These are phyloP conservation scores for Heteronetta atricapilla DNA, from an alignment of 2,113 vertebrate species.

Conservation along the genomic window DNA sequence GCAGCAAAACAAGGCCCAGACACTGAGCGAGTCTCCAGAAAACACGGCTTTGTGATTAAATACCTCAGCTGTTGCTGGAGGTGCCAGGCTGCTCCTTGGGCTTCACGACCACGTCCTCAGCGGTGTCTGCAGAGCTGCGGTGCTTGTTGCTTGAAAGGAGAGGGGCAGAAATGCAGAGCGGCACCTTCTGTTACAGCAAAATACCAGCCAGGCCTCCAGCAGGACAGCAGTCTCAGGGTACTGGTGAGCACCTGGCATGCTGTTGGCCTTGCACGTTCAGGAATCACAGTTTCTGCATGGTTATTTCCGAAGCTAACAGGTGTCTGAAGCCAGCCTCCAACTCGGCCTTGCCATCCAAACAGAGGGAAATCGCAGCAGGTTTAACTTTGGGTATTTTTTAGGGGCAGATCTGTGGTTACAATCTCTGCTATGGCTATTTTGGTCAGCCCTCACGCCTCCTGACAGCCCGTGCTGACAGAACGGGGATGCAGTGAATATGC, in stretches of 20 bases:
- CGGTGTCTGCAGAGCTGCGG: background rate
- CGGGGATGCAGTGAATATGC: background rate
- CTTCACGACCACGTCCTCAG: accelerated
- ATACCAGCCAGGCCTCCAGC: background rate
- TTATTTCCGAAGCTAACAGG: slow-evolving; percentile 29
- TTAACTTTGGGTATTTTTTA: accelerated
- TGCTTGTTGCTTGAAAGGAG: background rate
- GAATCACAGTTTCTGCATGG: background rate
- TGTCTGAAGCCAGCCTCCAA: slow-evolving; percentile 17
- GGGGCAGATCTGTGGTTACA: background rate
- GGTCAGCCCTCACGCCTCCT: background rate
- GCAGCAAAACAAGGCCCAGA: background rate
- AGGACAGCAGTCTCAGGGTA: accelerated
- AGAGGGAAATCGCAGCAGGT: background rate
- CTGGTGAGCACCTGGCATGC: background rate
- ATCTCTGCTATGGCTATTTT: background rate
- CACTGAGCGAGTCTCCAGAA: background rate
- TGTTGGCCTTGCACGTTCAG: background rate
- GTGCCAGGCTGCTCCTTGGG: background rate
- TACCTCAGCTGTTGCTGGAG: background rate
- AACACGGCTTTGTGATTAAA: background rate
- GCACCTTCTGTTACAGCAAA: background rate
- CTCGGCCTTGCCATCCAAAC: background rate
- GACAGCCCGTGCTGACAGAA: background rate
- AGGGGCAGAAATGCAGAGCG: background rate